Evolutionary conservation across 2,113 vertebrate species (phyloP).

Genomic region (Eubucco bourcierii): DNA sequence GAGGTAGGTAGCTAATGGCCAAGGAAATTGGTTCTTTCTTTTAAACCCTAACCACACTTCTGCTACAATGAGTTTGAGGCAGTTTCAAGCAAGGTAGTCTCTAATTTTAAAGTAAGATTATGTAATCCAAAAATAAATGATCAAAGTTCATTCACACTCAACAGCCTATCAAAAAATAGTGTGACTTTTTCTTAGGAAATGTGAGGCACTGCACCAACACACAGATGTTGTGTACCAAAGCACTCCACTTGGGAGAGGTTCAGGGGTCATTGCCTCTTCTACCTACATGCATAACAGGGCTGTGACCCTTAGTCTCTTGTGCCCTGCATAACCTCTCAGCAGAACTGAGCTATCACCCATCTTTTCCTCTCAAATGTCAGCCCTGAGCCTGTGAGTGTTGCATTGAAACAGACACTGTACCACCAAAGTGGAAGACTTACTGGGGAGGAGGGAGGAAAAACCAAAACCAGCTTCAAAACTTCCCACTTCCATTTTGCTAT

Average conservation of each 20-base stretch:
- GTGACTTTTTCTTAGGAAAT: background rate
- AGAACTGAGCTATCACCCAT: background rate
- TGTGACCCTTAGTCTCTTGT: accelerated
- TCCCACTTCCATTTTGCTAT: background rate
- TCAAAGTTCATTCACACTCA: background rate
- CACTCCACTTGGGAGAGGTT: no score
- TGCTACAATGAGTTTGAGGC: background rate
- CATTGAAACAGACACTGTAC: background rate
- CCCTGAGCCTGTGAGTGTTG: background rate
- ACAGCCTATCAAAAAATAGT: background rate
- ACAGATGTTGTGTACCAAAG: background rate
- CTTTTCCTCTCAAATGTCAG: background rate
- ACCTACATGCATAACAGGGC: background rate
- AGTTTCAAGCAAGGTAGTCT: background rate
- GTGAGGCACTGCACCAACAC: accelerated
- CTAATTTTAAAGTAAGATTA: background rate
- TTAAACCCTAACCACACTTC: background rate
- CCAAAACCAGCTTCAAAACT: background rate
- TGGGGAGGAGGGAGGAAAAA: no score
- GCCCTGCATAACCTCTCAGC: accelerated
- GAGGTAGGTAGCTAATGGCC: background rate
- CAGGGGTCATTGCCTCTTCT: background rate
- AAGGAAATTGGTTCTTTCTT: background rate
- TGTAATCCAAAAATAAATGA: background rate
- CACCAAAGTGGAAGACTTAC: background rate